Evolutionary conservation across 2,888 invertebrate genomes (phyloP), one percentile per base, ranked within the genome.

Genomic region (Gibbula magus): DNA sequence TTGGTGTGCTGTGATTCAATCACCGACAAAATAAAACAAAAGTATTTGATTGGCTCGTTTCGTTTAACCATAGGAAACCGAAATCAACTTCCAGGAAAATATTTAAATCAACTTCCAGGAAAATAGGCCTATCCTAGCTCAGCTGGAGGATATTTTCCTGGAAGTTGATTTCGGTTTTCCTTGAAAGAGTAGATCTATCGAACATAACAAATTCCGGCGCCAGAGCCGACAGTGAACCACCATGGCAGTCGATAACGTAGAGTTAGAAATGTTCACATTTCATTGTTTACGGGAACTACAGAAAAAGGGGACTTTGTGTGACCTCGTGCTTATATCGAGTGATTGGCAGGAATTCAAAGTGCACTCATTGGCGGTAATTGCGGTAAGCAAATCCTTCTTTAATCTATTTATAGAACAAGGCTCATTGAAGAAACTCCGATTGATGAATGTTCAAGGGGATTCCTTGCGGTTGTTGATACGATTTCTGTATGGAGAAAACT

Each of bases 311-410:
- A 73, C 78, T 8, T 67, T 82, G 10, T 87, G 87, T 81, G 87
- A 87, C 77, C 83, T 87, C 20, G 82, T 84, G 76, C 83, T 87
- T 0, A 67, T 85, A 16, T 79, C 86, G 13, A 54, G 67, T 0
- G 85, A 86, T 78, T 79, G 83, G 7, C 52, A 35, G 51, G 78
- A 45, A 25, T 78, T 80, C 32, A 56, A 77, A 25, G 76, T 87
- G 18, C 87, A 87, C 53, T 81, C 84, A 52, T 53, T 80, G 61
- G 83, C 86, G n/a, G 83, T 86, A 75, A 75, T 81, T 16, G 84
- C 87, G 16, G 77, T 85, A 25, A 83, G 82, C 78, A 80, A 78
- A 61, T 25, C 61, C 16, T 61, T 61, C 61, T 61, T 16, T 61
- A 29, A 29, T 29, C 29, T 61, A 0, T 61, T 16, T 25, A 29